Percentiles rank a stretch among this genome's conserved stretches.
Conservation (phyloP, 1,140 invertebrate species). For the Bemisia tabaci region DNA sequence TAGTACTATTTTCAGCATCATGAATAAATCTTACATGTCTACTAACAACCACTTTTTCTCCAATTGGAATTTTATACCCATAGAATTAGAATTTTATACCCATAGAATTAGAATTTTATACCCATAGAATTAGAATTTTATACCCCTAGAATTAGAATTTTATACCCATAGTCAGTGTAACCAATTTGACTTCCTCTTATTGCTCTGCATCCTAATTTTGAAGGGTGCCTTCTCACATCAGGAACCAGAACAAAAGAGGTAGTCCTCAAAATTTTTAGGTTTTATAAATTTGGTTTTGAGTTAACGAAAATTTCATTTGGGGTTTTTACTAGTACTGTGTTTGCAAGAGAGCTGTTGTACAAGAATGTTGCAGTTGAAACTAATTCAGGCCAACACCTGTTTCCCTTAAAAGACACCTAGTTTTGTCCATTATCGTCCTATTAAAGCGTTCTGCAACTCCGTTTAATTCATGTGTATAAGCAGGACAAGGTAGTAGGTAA, state of each 20-base stretch:
- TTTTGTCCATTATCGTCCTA: background rate
- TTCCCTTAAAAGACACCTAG: background rate
- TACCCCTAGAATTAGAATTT: no score
- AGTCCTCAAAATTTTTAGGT: background rate
- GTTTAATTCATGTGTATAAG: background rate
- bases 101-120: no score
- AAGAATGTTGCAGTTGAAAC: background rate
- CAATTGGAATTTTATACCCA: no score
- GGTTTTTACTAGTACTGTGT: background rate
- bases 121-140: no score
- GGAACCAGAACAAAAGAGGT: background rate
- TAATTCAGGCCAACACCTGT: background rate
- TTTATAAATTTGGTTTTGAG: background rate
- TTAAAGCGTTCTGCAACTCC: background rate
- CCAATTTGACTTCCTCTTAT: background rate
- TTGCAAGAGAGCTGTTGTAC: background rate
- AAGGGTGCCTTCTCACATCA: background rate
- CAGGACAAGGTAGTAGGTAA: background rate
- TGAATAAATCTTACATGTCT: background rate
- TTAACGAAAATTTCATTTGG: background rate
- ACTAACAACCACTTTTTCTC: background rate
- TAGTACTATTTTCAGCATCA: background rate
- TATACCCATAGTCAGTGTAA: background rate
- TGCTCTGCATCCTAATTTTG: background rate
- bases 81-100: no score